These are phyloP conservation scores for Gymnocypris eckloni DNA, from an alignment of 2,797 vertebrate species.

Conservation along the genomic window DNA sequence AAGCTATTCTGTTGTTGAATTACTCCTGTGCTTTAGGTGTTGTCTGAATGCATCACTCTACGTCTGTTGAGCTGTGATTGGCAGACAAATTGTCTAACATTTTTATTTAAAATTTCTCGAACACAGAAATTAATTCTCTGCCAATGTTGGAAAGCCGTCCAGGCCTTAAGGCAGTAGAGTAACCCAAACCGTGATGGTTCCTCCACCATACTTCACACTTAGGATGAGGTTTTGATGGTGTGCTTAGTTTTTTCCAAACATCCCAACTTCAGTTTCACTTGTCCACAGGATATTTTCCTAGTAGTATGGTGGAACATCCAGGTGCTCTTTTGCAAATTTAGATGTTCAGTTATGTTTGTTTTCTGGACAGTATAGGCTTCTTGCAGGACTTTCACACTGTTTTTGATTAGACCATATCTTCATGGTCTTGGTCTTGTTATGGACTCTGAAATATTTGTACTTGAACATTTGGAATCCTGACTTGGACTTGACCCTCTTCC, in stretches of 20 bases:
- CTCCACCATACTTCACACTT: background rate
- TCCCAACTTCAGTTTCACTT: background rate
- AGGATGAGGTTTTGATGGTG: background rate
- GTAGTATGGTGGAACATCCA: background rate
- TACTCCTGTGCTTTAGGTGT: background rate
- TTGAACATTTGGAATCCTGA: background rate
- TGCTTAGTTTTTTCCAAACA: background rate
- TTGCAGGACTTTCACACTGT: background rate
- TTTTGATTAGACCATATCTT: background rate
- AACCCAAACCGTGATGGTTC: slow-evolving; percentile 7
- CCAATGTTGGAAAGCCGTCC: background rate
- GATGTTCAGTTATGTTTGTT: background rate
- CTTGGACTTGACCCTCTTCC: background rate
- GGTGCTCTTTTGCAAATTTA: slow-evolving; percentile 1
- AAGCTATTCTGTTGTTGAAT: slow-evolving; percentile 5
- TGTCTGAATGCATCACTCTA: slow-evolving; percentile 1
- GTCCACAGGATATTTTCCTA: background rate
- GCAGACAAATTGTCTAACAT: background rate
- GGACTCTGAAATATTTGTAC: background rate
- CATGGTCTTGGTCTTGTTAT: background rate
- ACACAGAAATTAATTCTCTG: background rate
- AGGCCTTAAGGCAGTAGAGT: background rate
- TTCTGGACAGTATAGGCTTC: background rate
- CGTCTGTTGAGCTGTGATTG: background rate
- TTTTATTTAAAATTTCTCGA: background rate